Evolutionary conservation across 2,888 invertebrate species (phyloP).

Genomic region (Perizoma affinitatum): DNA sequence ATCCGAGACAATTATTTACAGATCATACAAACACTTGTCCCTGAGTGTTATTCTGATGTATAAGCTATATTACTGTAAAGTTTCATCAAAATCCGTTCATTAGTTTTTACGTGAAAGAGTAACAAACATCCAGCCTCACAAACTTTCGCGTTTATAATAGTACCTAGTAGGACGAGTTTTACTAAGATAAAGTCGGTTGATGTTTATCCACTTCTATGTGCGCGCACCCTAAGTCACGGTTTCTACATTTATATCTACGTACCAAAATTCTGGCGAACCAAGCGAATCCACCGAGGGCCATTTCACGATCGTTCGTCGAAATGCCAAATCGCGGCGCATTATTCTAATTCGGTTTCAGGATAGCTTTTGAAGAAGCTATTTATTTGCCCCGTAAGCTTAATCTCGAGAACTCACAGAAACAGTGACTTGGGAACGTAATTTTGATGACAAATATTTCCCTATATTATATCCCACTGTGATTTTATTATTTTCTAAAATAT

Average conservation of each 20-base stretch:
- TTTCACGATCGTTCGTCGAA: constrained; percentile 77
- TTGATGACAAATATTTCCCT: constrained; percentile 27
- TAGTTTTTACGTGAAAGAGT: too few species aligned
- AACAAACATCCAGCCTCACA: too few species aligned
- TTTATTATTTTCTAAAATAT: constrained; percentile 4
- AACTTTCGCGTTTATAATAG: too few species aligned
- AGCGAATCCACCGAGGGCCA: constrained; percentile 78
- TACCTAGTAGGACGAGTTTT: too few species aligned
- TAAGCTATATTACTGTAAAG: too few species aligned
- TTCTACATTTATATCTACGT: constrained; percentile 65
- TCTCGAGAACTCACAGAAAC: constrained; percentile 39
- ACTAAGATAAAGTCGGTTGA: too few species aligned
- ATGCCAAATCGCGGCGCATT: constrained; percentile 81
- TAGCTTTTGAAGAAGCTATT: constrained; percentile 82
- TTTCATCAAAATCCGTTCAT: too few species aligned
- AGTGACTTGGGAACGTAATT: constrained; percentile 28
- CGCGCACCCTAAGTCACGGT: constrained; percentile 52
- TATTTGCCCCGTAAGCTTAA: constrained; percentile 74
- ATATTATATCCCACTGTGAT: constrained; percentile 9
- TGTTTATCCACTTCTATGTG: background rate
- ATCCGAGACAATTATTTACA: too few species aligned
- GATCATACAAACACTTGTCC: too few species aligned
- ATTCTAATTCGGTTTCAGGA: constrained; percentile 81
- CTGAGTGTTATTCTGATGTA: too few species aligned
- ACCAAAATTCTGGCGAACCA: constrained; percentile 73